Base-by-base conservation (phyloP, 2,888 invertebrate species). In the Cheilosia variabilis region DNA sequence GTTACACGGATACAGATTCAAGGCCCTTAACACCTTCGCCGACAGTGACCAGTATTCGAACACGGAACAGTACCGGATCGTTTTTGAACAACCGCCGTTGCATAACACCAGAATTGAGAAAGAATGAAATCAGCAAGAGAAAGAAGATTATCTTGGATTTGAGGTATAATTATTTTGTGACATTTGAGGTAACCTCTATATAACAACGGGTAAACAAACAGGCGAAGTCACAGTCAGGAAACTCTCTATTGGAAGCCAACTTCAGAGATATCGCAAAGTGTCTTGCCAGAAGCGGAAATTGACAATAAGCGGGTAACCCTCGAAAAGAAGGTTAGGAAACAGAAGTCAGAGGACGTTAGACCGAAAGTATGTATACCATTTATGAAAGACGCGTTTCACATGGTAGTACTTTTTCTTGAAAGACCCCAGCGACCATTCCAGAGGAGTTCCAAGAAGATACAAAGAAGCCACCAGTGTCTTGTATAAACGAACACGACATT, bases 1-100 rank as follows among this genome's bases (percentile, higher is more conserved):
- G 96, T 87, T 97, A 97, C 89, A 96, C 97, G 0, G 96, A 97
- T 88, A 97, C 96, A 0, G 97, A 97, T 90, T 97, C 97, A 0
- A 93, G 97, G 27, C 96, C 97, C 0, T 91, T 95, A 87, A 96
- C 97, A 0, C 97, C 97, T 0, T 95, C 96, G 0, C 96, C 96
- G 0, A 96, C 96, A 0, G 93, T 96, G 4, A 95, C 95, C 7
- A 96, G 96, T 89, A 95, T 95, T 88, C 93, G 96, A 91, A 94
- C 96, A 63, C 90, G 96, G 89, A 94, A 96, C 79, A 94, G 96
- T 88, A 93, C 95, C 80, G 90, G 93, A 86, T 89, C 93, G 84
- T 91, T 92, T 86, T 79, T 91, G 6, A 89, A 91, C 90, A 92
- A 95, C 89, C 89, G 94, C 88, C 89, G 93, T 62, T 96, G 96